A percentile compares a stretch with the other conserved stretches of the same genome.
Evolutionary conservation across 35 echinoderm and acorn worm species (phyloP).

Genomic region (Ophiothrix spiculata): DNA sequence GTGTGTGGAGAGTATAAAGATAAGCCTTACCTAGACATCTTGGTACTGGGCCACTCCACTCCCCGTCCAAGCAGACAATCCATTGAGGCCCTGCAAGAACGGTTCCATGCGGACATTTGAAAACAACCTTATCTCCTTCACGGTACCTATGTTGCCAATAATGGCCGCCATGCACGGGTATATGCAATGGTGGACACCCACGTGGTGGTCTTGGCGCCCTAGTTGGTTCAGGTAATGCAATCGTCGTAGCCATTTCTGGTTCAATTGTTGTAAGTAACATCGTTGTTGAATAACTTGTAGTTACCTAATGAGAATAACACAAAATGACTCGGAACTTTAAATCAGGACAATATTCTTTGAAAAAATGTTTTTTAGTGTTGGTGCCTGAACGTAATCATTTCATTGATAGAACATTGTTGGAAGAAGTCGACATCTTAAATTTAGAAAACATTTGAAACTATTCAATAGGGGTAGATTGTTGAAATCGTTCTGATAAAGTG

Average conservation of each 20-base stretch:
- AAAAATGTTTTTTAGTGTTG: background rate
- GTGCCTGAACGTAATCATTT: too few species aligned
- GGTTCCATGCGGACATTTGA: constrained; percentile 27
- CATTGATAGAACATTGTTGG: too few species aligned
- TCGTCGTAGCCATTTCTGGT: background rate
- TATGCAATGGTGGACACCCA: constrained; percentile 28
- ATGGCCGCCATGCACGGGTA: constrained; percentile 21
- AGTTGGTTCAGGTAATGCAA: background rate
- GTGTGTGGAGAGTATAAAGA: too few species aligned
- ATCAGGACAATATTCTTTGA: background rate
- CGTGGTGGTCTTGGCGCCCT: background rate
- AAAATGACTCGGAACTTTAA: background rate
- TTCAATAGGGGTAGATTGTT: too few species aligned
- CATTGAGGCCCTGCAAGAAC: constrained; percentile 35
- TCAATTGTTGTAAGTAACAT: background rate
- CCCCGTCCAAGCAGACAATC: constrained; percentile 50
- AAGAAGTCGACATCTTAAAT: too few species aligned
- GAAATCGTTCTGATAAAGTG: too few species aligned
- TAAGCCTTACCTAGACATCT: constrained; percentile 46
- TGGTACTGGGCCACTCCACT: constrained; percentile 63
- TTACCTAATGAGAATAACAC: background rate
- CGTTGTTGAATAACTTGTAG: background rate
- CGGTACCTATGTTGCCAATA: background rate
- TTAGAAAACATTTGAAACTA: too few species aligned
- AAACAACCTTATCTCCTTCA: constrained; percentile 36